A percentile compares a stretch with the other conserved stretches of the same genome.
These are phyloP conservation scores for Gonatopus flavifemur DNA, from an alignment of 1,140 invertebrate species.

Conservation along the genomic window DNA sequence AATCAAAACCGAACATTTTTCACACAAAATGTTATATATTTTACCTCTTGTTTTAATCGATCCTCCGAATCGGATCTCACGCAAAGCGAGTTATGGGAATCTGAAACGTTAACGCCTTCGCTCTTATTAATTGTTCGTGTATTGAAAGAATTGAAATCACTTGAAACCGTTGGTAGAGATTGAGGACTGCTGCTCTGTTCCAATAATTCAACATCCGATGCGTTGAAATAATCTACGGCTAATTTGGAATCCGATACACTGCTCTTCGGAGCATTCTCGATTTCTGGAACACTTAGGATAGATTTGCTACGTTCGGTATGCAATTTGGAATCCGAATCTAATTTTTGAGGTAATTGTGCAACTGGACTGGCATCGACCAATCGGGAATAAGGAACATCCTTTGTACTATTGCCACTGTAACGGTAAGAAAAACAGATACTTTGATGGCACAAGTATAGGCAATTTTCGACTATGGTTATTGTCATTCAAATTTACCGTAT, in stretches of 20 bases:
- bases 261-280: conserved; percentile 61
- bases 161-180: conserved; percentile 38
- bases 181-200: conserved; percentile 44
- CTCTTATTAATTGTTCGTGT: conserved; percentile 39
- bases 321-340: conserved; percentile 79
- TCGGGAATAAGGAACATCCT: conserved; percentile 78
- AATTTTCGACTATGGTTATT: too few species aligned
- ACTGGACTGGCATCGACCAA: conserved; percentile 69
- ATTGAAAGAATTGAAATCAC: conserved; percentile 40
- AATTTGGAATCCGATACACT: conserved; percentile 82
- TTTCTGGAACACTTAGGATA: conserved; percentile 60
- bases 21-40: neutral
- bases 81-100: conserved; percentile 65
- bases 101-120: conserved; percentile 60
- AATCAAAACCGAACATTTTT: neutral
- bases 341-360: conserved; percentile 62
- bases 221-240: conserved; percentile 69
- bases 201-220: conserved; percentile 35
- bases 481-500: too few species aligned
- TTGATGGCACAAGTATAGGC: too few species aligned
- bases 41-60: conserved; percentile 54
- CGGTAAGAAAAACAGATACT: conserved; percentile 8
- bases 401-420: conserved; percentile 49
- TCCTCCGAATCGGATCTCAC: conserved; percentile 62
- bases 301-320: conserved; percentile 68